Evolutionary conservation across 2,113 vertebrate genomes (phyloP).

Genomic region (Halcyon malimbica): DNA sequence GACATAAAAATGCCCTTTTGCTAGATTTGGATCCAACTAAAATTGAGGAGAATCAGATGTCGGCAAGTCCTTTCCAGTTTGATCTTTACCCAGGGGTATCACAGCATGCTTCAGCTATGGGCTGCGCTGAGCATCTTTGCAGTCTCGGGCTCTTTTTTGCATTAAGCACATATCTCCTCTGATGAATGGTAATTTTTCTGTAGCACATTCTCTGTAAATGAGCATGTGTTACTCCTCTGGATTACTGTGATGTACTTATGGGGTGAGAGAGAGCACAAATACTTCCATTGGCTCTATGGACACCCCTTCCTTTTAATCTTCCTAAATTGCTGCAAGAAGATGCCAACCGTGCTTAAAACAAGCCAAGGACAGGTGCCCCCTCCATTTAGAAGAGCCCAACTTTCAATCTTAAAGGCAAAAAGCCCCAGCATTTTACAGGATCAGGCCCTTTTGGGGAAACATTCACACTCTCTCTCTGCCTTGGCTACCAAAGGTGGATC

Average conservation of each 20-base stretch:
- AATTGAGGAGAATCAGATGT: slow-evolving; percentile 49
- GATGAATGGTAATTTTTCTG: not conserved
- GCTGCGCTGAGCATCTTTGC: not conserved
- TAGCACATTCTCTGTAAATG: not conserved
- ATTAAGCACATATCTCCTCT: not conserved
- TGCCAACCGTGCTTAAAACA: not conserved
- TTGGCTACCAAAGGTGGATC: not conserved
- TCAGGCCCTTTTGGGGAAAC: not conserved
- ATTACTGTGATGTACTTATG: not conserved
- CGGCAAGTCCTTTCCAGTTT: slow-evolving; percentile 17
- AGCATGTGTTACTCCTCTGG: not conserved
- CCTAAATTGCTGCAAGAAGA: not conserved
- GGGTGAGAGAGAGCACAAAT: not conserved
- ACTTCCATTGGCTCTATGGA: not conserved
- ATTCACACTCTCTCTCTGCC: not conserved
- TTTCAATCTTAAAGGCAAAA: not conserved
- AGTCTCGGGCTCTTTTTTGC: not conserved
- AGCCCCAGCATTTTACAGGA: not conserved
- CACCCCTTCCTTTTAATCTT: not conserved
- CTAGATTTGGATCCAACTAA: slow-evolving; percentile 47
- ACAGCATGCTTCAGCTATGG: not conserved
- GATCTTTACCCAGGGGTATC: slow-evolving; percentile 37
- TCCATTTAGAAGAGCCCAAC: not conserved
- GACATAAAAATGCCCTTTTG: slow-evolving; percentile 21
- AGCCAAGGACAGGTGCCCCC: not conserved